Evolutionary conservation across 2,888 invertebrate species (phyloP).

Genomic region (Phortica okadai): DNA sequence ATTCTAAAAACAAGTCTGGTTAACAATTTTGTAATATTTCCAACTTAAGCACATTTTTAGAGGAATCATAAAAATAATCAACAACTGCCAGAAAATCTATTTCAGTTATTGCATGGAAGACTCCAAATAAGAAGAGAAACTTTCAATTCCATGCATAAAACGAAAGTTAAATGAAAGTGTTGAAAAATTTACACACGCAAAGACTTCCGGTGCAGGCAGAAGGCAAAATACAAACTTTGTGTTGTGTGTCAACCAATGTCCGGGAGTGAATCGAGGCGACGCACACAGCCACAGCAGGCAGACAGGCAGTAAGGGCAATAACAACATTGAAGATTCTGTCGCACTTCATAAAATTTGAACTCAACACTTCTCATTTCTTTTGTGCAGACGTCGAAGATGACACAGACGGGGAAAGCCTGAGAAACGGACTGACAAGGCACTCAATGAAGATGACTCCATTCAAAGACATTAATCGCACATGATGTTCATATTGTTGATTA

Average conservation of each 20-base stretch:
- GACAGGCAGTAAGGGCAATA: constrained; percentile 22
- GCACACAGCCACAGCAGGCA: constrained; percentile 32
- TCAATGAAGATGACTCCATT: constrained; percentile 12
- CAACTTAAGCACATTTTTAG: too few species aligned
- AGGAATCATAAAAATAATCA: background rate
- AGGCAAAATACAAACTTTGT: background rate
- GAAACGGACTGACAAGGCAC: background rate
- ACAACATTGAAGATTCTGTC: constrained; percentile 50
- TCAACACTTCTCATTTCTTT: constrained; percentile 15
- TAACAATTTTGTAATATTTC: too few species aligned
- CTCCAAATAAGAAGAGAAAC: constrained; percentile 15
- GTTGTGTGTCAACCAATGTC: constrained; percentile 45
- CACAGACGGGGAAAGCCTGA: constrained; percentile 2
- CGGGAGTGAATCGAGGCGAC: constrained; percentile 35
- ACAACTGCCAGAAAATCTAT: background rate
- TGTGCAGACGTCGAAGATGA: background rate
- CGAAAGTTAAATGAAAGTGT: constrained; percentile 52
- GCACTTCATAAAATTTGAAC: constrained; percentile 66
- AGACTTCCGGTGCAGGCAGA: constrained; percentile 57
- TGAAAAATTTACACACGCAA: constrained; percentile 68
- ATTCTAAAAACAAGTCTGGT: too few species aligned
- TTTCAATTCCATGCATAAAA: constrained; percentile 35
- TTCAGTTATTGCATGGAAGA: background rate
- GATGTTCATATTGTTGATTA: background rate
- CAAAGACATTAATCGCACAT: background rate